These are phyloP conservation scores for Clarias pachynema DNA, from an alignment of 2,797 vertebrate species.

Conservation along the genomic window DNA sequence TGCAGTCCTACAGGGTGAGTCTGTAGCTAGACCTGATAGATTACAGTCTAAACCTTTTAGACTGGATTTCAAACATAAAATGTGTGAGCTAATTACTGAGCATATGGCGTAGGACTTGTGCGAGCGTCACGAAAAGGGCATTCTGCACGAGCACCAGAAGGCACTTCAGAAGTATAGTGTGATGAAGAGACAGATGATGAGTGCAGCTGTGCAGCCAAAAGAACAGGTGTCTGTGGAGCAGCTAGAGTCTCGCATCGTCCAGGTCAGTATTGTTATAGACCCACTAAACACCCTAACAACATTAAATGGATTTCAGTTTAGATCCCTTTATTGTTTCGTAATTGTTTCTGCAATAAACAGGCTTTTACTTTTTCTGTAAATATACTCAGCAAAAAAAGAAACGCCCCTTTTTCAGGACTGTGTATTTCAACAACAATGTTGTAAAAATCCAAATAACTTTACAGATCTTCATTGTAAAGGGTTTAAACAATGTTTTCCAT, in stretches of 20 bases:
- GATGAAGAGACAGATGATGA: constrained; percentile 97
- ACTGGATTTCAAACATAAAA: neutral
- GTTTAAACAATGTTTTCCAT: no score
- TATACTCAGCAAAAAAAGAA: no score
- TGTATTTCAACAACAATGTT: no score
- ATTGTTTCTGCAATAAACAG: neutral
- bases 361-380: neutral
- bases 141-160: constrained; percentile 93
- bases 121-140: constrained; percentile 94
- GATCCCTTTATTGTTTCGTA: neutral
- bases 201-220: constrained; percentile 84
- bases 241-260: constrained; percentile 92
- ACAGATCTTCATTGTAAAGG: no score
- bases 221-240: constrained; percentile 90
- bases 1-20: constrained; percentile 95
- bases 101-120: constrained; percentile 85
- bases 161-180: constrained; percentile 91
- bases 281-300: neutral
- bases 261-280: constrained; percentile 73
- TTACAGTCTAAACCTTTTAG: neutral
- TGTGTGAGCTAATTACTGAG: neutral
- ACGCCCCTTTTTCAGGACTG: no score
- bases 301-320: neutral
- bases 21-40: constrained; percentile 1
- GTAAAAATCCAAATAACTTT: no score